Evolutionary conservation across 1,140 invertebrate genomes (phyloP), one percentile per base, ranked within the genome.

Genomic region (Panulirus ornatus): DNA sequence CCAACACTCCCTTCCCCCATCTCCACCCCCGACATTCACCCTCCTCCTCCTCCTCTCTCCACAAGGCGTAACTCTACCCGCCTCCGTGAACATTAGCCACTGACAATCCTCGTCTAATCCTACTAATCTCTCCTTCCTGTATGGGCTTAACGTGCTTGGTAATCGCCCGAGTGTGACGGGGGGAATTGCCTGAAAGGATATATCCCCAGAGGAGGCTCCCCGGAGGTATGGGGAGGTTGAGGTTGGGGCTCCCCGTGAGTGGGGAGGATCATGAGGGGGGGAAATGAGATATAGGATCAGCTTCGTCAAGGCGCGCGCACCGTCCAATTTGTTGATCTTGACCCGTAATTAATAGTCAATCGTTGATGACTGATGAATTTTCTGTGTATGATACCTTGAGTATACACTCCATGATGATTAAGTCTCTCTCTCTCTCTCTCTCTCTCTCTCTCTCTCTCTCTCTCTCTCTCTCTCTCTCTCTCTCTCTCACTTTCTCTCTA

Each of bases 151-250:
- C 83, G 70, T 85, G 83, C 83, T 85, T 73, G 63, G 70, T 85
- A 85, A 85, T 85, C 83, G 83, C 63, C 83, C 36, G 70, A 75
- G 83, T 85, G 66, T 85, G 83, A 85, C 83, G 83, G 70, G n/a
- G 63, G 70, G n/a, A n/a, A n/a, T 51, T 44, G 83, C 22, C 66
- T 66, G 83, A 85, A 85, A 85, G 83, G 83, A 85, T 73, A 85
- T 85, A 85, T 85, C 63, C 40, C 0, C 42, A 66, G 58, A 42
- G 82, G 2, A 58, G 70, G n/a, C n/a, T n/a, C n/a, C n/a, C n/a
- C 16, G 19, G 27, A 34, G 63, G 34, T 16, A 66, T 16, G 63
- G 73, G 14, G 66, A 70, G 66, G n/a, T 11, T 19, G 66, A 27
- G 66, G n/a, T n/a, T 11, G 66, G 36, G 66, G n/a, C 34, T 38